phyloP scores from a whole-genome alignment of 2,113 vertebrate genomes.

The Hydrochoerus hydrochaeris region DNA sequence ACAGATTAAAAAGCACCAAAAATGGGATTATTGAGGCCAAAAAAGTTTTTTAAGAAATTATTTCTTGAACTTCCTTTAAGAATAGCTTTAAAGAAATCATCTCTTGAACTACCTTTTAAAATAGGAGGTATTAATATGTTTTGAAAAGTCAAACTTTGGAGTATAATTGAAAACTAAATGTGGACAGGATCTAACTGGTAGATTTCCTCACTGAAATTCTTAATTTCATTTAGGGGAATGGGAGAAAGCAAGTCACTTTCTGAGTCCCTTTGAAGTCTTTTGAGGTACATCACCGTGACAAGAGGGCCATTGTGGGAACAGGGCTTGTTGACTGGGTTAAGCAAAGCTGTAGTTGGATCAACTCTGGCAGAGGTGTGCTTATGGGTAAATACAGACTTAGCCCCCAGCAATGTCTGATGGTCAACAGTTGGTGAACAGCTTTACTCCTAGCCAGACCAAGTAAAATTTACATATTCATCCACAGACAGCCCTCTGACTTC shows the following conservation, averaged over 20 bases:
- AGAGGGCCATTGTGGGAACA: background rate
- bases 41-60: background rate
- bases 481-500: constrained; percentile 64
- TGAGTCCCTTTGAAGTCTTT: background rate
- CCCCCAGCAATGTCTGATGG: background rate
- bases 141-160: constrained; percentile 22
- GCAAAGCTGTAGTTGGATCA: background rate
- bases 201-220: background rate
- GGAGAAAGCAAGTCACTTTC: background rate
- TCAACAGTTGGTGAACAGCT: constrained; percentile 55
- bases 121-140: background rate
- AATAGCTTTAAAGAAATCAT: background rate
- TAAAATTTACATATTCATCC: constrained; percentile 73
- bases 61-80: background rate
- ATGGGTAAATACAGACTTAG: background rate
- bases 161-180: constrained; percentile 7
- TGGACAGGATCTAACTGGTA: background rate
- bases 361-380: background rate
- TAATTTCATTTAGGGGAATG: background rate
- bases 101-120: constrained; percentile 8
- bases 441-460: constrained; percentile 49
- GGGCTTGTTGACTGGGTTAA: constrained; percentile 3
- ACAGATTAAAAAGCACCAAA: background rate
- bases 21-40: constrained; percentile 27
- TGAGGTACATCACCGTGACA: background rate